These are phyloP conservation scores for Phylloscopus whistleri DNA, from an alignment of 2,113 vertebrate genomes.

Conservation along the genomic window DNA sequence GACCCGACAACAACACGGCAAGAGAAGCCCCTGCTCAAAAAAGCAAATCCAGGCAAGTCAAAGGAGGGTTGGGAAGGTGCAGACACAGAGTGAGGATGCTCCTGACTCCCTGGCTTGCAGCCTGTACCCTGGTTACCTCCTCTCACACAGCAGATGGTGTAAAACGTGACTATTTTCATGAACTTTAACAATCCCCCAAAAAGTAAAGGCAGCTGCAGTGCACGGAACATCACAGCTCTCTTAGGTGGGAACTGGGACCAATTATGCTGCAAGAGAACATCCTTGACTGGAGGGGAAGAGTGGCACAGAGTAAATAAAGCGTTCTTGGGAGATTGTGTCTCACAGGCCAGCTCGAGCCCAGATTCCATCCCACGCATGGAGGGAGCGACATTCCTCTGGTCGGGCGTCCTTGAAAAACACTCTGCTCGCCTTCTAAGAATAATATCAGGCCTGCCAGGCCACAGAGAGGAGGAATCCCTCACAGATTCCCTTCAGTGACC, in stretches of 20 bases:
- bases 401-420: constrained; percentile 1
- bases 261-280: constrained; percentile 50
- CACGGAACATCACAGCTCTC: constrained; percentile 16
- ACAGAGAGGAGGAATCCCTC: neutral
- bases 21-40: neutral
- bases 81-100: rapidly evolving
- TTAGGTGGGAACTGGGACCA: constrained; percentile 51
- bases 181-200: neutral
- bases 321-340: constrained; percentile 19
- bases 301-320: constrained; percentile 25
- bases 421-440: constrained; percentile 45
- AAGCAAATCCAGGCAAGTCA: neutral
- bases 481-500: neutral
- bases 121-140: rapidly evolving
- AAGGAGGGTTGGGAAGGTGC: neutral
- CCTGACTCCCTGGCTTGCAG: neutral
- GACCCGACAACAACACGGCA: rapidly evolving
- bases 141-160: neutral
- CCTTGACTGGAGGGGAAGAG: constrained; percentile 47
- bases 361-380: constrained; percentile 10
- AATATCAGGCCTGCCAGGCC: constrained; percentile 8
- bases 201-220: constrained; percentile 20
- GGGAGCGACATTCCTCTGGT: constrained; percentile 17
- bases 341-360: neutral
- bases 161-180: neutral